These are phyloP conservation scores for Ophioninae sp. DNA, from an alignment of 2,888 invertebrate species.

Conservation along the genomic window DNA sequence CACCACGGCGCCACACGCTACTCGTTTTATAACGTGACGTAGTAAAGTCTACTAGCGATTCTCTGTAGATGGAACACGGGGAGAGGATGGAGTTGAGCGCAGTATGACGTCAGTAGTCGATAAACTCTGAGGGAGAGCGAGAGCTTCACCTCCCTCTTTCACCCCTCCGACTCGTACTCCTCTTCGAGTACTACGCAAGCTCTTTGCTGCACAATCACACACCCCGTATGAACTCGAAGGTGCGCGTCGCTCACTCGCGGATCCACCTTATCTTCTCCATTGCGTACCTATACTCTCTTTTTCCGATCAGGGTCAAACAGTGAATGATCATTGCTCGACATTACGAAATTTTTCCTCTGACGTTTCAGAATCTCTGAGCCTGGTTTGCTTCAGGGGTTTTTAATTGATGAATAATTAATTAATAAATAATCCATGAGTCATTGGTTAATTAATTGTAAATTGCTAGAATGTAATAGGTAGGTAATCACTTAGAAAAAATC, in stretches of 20 bases:
- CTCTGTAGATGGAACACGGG: not conserved
- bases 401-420: too few species aligned
- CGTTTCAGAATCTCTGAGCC: not conserved
- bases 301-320: slow-evolving; percentile 1
- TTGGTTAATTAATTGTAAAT: too few species aligned
- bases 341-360: slow-evolving; percentile 1
- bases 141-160: not conserved
- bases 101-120: slow-evolving; percentile 78
- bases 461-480: too few species aligned
- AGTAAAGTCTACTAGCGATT: slow-evolving; percentile 71
- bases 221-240: slow-evolving; percentile 48
- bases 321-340: slow-evolving; percentile 5
- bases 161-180: slow-evolving; percentile 2
- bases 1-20: slow-evolving; percentile 66
- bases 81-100: slow-evolving; percentile 57
- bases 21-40: slow-evolving; percentile 75
- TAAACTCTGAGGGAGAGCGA: slow-evolving; percentile 70
- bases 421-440: too few species aligned
- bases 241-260: slow-evolving; percentile 39
- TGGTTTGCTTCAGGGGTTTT: not conserved
- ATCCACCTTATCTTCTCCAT: slow-evolving; percentile 37
- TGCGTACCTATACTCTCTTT: not conserved
- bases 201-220: slow-evolving; percentile 40
- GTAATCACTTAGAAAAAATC: too few species aligned
- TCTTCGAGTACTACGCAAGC: slow-evolving; percentile 75